Conservation (phyloP, 2,888 invertebrate genomes). For the Scaptodrosophila latifasciaeformis region DNA sequence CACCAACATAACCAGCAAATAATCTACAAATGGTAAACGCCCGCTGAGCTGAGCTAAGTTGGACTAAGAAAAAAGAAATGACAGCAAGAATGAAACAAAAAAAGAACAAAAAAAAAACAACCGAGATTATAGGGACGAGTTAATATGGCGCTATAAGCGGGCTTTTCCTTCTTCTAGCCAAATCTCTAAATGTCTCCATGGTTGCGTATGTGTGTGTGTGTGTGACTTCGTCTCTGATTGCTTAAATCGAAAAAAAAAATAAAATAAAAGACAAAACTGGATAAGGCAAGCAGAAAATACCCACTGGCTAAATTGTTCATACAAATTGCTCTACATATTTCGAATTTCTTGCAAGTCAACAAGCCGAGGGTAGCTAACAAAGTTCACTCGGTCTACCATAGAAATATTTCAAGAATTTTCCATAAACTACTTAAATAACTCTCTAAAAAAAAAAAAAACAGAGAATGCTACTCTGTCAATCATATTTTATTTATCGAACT, state of each 20-base stretch:
- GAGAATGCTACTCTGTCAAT: no score
- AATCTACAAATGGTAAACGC: constrained; percentile 16
- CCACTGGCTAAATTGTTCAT: background rate
- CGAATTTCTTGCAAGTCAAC: no score
- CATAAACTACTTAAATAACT: no score
- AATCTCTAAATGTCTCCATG: no score
- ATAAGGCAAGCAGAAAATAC: no score
- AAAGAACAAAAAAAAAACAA: constrained; percentile 4
- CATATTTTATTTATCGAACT: no score
- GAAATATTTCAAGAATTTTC: no score
- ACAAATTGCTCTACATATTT: no score
- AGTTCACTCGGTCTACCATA: no score
- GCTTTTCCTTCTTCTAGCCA: no score
- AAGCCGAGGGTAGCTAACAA: no score
- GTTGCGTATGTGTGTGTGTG: constrained; percentile 10
- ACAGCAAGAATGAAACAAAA: background rate
- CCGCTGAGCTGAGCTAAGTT: constrained; percentile 8
- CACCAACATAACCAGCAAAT: constrained; percentile 19
- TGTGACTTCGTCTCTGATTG: constrained; percentile 27
- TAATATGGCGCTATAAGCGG: constrained; percentile 48
- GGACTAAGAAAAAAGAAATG: background rate
- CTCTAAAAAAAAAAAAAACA: no score
- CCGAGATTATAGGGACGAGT: constrained; percentile 22
- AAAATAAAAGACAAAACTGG: constrained; percentile 10
- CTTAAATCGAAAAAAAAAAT: constrained; percentile 32